Evolutionary conservation across 2,888 invertebrate genomes (phyloP), one percentile per base, ranked within the genome.

Genomic region (Epirrita christyi): DNA sequence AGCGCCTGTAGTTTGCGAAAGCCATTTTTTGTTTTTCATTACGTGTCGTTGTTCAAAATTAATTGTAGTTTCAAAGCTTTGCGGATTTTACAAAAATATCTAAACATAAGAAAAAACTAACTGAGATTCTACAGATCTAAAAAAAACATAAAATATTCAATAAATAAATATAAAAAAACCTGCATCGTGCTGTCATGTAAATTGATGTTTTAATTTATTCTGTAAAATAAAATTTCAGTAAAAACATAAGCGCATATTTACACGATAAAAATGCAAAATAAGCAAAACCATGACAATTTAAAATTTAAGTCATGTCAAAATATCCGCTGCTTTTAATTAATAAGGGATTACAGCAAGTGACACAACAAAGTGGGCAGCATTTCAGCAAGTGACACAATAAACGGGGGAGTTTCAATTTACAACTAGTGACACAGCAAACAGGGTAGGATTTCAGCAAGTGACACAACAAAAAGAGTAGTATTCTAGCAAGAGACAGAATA

Each of bases 41-140:
- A n/a, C n/a, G n/a, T n/a, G n/a, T 3, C 21, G 21, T 4, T 21
- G 4, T 21, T 21, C 4, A 13, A 38, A n/a, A 28, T 7, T 13
- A 1, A 49, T 14, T 37, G 46, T n/a, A 58, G 46, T 68, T 64
- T 64, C 56, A 64, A 72, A 68, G 69, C 52, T 61, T 13, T 29
- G 11, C 36, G 11, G 32, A 32, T 1, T 7, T 7, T 2, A 43
- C 9, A 8, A 59, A 71, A 76, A 66, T 63, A 67, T 62, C 67
- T 64, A 69, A 54, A 64, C 63, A 63, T 63, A 61, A 66, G 69
- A 9, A 66, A 70, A 66, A 76, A 68, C 67, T 61, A 75, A 74
- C 64, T 85, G 88, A 88, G 88, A 88, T 88, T 88, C 87, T 82
- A 85, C 71, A 73, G 72, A 76, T 77, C 79, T 81, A 82, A 67